These are phyloP conservation scores for Patiria pectinifera DNA, from an alignment of 53 echinoderm and acorn worm genomes.

Conservation along the genomic window DNA sequence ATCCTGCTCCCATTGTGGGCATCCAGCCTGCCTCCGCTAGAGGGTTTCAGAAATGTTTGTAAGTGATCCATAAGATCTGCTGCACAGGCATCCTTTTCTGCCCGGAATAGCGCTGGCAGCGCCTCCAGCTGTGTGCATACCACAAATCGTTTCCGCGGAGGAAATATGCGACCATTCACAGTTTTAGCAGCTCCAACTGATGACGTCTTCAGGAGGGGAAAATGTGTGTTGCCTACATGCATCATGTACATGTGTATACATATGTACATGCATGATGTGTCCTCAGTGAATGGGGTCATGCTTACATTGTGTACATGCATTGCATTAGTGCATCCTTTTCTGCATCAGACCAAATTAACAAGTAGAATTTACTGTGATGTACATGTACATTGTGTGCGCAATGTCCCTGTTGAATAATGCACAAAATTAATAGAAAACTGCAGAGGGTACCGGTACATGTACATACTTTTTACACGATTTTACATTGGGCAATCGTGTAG, in stretches of 20 bases:
- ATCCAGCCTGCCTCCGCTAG: not conserved
- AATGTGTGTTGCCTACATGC: constrained; percentile 1
- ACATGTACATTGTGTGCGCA: no score
- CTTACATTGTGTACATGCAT: not conserved
- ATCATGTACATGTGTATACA: no score
- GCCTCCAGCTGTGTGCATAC: constrained; percentile 25
- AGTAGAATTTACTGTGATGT: no score
- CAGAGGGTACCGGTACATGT: not conserved
- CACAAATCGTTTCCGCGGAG: not conserved
- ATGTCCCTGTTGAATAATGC: no score
- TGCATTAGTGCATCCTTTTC: not conserved
- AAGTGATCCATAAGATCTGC: not conserved
- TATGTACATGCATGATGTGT: not conserved
- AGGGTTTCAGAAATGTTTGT: not conserved
- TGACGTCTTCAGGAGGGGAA: not conserved
- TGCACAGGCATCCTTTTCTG: not conserved
- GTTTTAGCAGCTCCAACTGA: not conserved
- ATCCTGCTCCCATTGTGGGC: not conserved
- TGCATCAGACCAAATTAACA: no score
- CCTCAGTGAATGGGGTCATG: constrained; percentile 7
- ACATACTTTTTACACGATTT: not conserved
- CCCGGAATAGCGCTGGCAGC: not conserved
- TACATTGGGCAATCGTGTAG: no score
- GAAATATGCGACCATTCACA: not conserved
- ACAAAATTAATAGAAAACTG: no score